A percentile compares a stretch with the other conserved stretches of the same genome.
Conservation (phyloP, 1,140 invertebrate species). For the Papilio polyxenes region DNA sequence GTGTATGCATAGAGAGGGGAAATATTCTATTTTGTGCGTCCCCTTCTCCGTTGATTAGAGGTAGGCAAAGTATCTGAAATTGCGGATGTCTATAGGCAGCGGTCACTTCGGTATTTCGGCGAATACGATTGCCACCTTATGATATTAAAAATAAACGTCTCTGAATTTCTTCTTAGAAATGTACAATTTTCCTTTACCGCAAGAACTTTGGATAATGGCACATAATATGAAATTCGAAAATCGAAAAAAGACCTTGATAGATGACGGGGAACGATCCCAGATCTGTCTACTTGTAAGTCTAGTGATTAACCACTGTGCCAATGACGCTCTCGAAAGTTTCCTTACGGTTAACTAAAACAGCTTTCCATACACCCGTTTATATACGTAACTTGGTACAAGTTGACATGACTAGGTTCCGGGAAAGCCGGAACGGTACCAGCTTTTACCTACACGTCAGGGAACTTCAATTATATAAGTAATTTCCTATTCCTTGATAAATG, state of each 20-base stretch:
- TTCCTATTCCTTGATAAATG: slow-evolving; percentile 38
- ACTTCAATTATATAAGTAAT: slow-evolving; percentile 30
- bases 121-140: no score
- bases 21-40: no score
- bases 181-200: not conserved
- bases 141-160: not conserved
- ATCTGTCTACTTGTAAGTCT: not conserved
- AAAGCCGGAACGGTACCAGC: slow-evolving; percentile 31
- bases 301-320: not conserved
- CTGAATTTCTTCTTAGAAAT: not conserved
- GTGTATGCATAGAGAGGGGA: no score
- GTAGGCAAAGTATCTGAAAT: no score
- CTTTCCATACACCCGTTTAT: slow-evolving; percentile 33
- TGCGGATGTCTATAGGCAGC: no score
- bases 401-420: slow-evolving; percentile 40
- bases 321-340: slow-evolving; percentile 45
- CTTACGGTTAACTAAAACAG: slow-evolving; percentile 41
- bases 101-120: no score
- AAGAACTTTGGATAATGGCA: not conserved
- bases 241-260: not conserved
- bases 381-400: slow-evolving; percentile 63
- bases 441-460: slow-evolving; percentile 28
- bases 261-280: not conserved
- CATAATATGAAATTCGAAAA: not conserved
- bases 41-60: no score